Evolutionary conservation across 2,888 invertebrate genomes (phyloP).

Genomic region (Ischnus inquisitorius): DNA sequence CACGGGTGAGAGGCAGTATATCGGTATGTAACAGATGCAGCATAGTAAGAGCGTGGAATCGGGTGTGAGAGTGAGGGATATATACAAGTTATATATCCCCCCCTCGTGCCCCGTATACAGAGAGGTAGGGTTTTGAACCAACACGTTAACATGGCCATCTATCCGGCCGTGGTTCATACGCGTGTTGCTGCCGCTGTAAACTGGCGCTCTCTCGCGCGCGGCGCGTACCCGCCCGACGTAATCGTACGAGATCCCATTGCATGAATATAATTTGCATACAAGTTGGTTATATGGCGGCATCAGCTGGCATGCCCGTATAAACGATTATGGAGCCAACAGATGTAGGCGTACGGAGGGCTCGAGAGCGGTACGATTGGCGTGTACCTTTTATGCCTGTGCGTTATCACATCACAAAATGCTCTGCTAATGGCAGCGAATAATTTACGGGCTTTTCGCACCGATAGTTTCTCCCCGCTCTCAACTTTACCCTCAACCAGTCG

Average conservation of each 20-base stretch:
- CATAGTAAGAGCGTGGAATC: slow-evolving; percentile 22
- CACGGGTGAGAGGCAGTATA: slow-evolving; percentile 17
- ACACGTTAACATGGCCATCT: slow-evolving; percentile 81
- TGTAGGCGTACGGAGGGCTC: slow-evolving; percentile 83
- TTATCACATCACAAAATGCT: slow-evolving; percentile 78
- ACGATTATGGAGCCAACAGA: slow-evolving; percentile 85
- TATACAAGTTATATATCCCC: slow-evolving; percentile 57
- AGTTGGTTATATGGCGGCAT: slow-evolving; percentile 84
- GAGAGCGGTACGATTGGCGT: slow-evolving; percentile 71
- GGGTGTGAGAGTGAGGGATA: slow-evolving; percentile 65
- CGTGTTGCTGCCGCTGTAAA: slow-evolving; percentile 85
- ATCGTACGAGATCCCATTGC: slow-evolving; percentile 84
- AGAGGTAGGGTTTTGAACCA: slow-evolving; percentile 63
- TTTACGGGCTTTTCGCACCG: slow-evolving; percentile 74
- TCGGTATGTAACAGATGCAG: slow-evolving; percentile 61
- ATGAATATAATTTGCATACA: slow-evolving; percentile 86
- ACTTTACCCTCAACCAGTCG: slow-evolving; percentile 34
- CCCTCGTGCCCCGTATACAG: slow-evolving; percentile 5
- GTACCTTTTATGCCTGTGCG: slow-evolving; percentile 75
- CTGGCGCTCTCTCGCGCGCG: slow-evolving; percentile 77
- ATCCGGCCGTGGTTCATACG: slow-evolving; percentile 84
- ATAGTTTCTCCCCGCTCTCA: slow-evolving; percentile 15
- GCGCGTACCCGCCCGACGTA: slow-evolving; percentile 80
- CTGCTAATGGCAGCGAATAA: slow-evolving; percentile 81
- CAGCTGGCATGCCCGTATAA: slow-evolving; percentile 85